A percentile compares a stretch with the other conserved stretches of the same genome.
Conservation (phyloP, 2,888 invertebrate species). For the Drosophila neutralis region DNA sequence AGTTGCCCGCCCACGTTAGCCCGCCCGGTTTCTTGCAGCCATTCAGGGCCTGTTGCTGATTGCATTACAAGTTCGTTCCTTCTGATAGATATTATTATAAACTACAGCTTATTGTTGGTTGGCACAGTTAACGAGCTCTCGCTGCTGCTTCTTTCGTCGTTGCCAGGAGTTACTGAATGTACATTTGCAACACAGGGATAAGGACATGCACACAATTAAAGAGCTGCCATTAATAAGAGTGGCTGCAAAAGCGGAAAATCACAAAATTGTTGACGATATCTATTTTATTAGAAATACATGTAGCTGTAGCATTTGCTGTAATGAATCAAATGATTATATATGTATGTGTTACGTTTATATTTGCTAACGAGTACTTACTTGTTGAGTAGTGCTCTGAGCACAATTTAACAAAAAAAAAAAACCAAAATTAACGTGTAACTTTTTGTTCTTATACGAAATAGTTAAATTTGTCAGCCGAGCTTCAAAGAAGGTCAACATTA, state of each 20-base stretch:
- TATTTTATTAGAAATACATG: constrained; percentile 8
- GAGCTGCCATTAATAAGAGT: neutral
- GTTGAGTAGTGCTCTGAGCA: neutral
- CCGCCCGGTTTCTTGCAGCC: constrained; percentile 1
- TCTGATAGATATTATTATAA: constrained; percentile 57
- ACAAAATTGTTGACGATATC: constrained; percentile 7
- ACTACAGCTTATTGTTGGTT: constrained; percentile 45
- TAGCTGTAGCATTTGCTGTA: neutral
- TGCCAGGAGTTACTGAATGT: neutral
- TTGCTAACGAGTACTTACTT: neutral
- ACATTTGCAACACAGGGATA: neutral
- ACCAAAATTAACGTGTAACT: neutral
- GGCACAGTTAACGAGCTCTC: constrained; percentile 23
- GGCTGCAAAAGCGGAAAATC: neutral
- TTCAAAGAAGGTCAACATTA: neutral
- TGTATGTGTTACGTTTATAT: neutral
- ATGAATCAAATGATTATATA: neutral
- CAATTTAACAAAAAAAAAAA: neutral
- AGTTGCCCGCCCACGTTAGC: constrained; percentile 34
- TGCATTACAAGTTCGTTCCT: constrained; percentile 51
- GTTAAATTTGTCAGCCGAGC: neutral
- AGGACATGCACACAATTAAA: constrained; percentile 21
- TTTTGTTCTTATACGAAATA: neutral
- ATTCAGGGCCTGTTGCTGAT: constrained; percentile 46
- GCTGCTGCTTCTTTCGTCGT: neutral